These are phyloP conservation scores for Pholis gunnellus DNA, from an alignment of 2,113 vertebrate genomes.

Conservation along the genomic window DNA sequence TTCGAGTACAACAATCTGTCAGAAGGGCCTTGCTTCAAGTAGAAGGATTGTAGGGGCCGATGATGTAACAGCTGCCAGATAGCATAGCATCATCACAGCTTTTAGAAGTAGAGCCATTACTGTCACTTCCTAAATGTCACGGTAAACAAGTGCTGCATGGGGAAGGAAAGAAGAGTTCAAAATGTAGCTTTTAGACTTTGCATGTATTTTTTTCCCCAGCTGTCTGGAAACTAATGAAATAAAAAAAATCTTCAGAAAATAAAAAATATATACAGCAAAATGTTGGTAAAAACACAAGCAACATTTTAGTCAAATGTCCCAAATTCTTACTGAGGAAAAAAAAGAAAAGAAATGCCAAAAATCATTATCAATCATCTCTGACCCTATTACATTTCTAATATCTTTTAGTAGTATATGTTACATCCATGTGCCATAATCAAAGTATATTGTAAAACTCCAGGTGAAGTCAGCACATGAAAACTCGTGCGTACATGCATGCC, in stretches of 20 bases:
- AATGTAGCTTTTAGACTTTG: neutral
- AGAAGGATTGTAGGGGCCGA: constrained; percentile 25
- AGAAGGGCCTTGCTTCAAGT: neutral
- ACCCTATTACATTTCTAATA: neutral
- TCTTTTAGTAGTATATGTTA: neutral
- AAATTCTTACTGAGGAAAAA: neutral
- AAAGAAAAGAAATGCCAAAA: neutral
- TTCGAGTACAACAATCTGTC: constrained; percentile 23
- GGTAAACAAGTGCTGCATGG: neutral
- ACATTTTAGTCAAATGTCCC: neutral
- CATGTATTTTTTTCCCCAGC: neutral
- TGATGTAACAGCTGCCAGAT: constrained; percentile 68
- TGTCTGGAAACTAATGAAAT: neutral
- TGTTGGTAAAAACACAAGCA: too few species aligned
- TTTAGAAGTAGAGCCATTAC: constrained; percentile 17
- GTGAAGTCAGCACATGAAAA: neutral
- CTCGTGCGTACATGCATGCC: too few species aligned
- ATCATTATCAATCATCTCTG: neutral
- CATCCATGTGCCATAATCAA: neutral
- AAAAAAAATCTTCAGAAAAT: neutral
- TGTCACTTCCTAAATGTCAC: constrained; percentile 56
- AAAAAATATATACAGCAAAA: too few species aligned
- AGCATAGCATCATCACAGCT: constrained; percentile 41
- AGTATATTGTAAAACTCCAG: neutral
- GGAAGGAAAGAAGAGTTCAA: neutral